phyloP scores from a whole-genome alignment of 2,113 vertebrate species.

The Alethe castanea region DNA sequence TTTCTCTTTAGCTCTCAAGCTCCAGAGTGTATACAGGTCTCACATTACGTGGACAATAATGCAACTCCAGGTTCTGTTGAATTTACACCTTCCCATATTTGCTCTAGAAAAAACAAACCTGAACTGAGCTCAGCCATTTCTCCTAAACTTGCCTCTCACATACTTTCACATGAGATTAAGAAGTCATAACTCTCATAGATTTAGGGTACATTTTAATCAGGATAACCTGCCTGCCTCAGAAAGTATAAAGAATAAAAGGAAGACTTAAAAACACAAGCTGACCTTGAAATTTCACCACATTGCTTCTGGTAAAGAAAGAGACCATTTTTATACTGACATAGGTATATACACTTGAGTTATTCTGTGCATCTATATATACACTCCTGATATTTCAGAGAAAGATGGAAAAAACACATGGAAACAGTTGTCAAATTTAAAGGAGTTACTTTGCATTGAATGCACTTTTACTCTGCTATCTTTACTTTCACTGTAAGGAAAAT shows the following conservation, averaged over 20 bases:
- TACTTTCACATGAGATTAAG: not conserved
- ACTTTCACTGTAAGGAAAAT: not conserved
- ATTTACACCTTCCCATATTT: not conserved
- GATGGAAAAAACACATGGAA: not conserved
- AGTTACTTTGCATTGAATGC: not conserved
- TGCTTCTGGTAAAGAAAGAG: not conserved
- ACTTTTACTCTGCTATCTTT: not conserved
- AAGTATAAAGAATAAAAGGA: not conserved
- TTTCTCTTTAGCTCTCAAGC: not conserved
- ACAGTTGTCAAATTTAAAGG: not conserved
- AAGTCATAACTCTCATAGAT: not conserved
- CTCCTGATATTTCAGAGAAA: not conserved
- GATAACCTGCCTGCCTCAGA: not conserved
- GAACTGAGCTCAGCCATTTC: not conserved
- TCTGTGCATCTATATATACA: not conserved
- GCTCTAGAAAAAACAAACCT: not conserved
- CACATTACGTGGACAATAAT: fast-evolving
- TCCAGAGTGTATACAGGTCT: not conserved
- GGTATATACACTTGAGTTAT: not conserved
- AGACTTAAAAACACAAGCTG: not conserved
- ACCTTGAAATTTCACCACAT: not conserved
- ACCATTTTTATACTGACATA: not conserved
- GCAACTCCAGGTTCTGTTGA: not conserved
- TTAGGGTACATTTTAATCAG: not conserved
- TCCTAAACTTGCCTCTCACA: not conserved